Evolutionary conservation across 2,888 invertebrate species (phyloP), one percentile per base, ranked within the genome.

Genomic region (Limnephilus lunatus): DNA sequence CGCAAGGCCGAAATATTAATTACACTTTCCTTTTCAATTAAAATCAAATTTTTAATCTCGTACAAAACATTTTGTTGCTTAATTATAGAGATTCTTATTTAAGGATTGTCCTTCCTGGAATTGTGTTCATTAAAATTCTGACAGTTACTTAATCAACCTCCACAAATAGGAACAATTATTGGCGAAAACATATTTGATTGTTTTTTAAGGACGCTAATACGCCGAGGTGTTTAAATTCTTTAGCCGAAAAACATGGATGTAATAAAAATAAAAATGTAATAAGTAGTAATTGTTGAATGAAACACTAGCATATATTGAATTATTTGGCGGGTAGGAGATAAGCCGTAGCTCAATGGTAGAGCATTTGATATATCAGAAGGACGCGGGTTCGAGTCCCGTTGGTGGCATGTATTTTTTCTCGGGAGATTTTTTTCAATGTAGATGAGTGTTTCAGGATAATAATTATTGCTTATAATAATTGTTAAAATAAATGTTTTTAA

Each of bases 141-240:
- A 81, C 88, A 81, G 88, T 89, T 81, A 89, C 81, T 89, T 89
- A 80, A 89, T 89, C 88, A 89, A 89, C 25, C 88, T 39, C 35
- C 12, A 25, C 35, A 81, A 89, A 81, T 89, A 35, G 88, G 35
- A 80, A 80, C 88, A 89, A 89, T 89, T 80, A 89, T 80, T 39
- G 19, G 80, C 88, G 15, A 89, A 39, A 9, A 89, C 88, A 35
- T 80, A 25, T 81, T 35, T 80, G n/a, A 35, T 68, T 89, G 3
- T 87, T 53, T 12, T 85, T 48, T 44, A 11, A 39, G 19, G n/a
- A 35, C 85, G n/a, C 30, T 83, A 32, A 83, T 83, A 35, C 9
- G 15, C 19, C 5, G 5, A 32, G 9, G 19, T 32, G 25, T 83
- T 35, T 83, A 7, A n/a, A 25, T n/a, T 68, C 19, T 19, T 19